Evolutionary conservation across 2,888 invertebrate genomes (phyloP).

Genomic region (Limenitis camilla): DNA sequence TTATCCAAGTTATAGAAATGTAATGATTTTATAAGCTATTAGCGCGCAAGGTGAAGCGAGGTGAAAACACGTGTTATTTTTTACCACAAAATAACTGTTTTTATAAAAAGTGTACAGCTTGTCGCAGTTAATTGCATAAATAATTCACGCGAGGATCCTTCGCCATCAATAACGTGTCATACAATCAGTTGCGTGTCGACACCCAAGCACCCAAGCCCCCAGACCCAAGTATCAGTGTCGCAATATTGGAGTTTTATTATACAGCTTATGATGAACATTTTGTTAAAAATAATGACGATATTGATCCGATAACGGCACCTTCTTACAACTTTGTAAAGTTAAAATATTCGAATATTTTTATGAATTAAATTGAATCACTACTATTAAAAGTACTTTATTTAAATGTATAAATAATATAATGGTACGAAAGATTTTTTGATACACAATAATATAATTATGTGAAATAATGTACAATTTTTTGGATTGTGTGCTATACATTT

Average conservation of each 20-base stretch:
- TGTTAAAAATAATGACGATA: too few relatives aligned
- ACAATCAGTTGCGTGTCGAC: conserved; percentile 13
- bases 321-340: too few relatives aligned
- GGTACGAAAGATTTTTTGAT: too few relatives aligned
- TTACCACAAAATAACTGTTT: conserved; percentile 5
- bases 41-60: neutral
- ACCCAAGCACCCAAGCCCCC: neutral
- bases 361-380: too few relatives aligned
- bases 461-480: too few relatives aligned
- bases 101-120: conserved; percentile 20
- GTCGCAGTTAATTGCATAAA: conserved; percentile 28
- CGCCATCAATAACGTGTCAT: conserved; percentile 20
- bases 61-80: conserved; percentile 6
- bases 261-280: neutral
- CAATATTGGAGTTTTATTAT: conserved; percentile 10
- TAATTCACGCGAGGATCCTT: conserved; percentile 25
- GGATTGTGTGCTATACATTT: too few relatives aligned
- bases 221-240: neutral
- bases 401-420: too few relatives aligned
- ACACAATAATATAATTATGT: too few relatives aligned
- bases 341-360: too few relatives aligned
- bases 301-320: too few relatives aligned
- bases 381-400: too few relatives aligned
- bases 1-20: too few relatives aligned
- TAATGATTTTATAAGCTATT: neutral